These are phyloP conservation scores for Sitobion miscanthi DNA, from an alignment of 1,140 invertebrate species.

Conservation along the genomic window DNA sequence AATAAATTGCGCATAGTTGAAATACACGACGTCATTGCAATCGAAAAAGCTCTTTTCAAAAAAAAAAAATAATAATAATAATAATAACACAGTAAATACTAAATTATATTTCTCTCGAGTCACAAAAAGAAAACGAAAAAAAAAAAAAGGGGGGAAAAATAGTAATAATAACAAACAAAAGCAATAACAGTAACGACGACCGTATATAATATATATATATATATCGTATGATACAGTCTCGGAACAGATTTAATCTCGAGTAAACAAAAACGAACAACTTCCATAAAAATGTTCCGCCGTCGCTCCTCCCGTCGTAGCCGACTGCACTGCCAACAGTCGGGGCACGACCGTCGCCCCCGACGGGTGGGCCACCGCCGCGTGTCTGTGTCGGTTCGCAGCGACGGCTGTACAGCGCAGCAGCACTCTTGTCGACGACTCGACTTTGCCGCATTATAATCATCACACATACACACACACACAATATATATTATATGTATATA, in stretches of 20 bases:
- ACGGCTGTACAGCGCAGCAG: background rate
- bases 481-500: too few species aligned
- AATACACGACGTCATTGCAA: background rate
- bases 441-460: background rate
- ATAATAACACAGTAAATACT: background rate
- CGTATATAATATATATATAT: background rate
- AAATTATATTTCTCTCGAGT: slow-evolving; percentile 30
- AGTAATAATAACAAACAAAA: slow-evolving; percentile 55
- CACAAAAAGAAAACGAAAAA: background rate
- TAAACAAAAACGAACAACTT: slow-evolving; percentile 56
- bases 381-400: slow-evolving; percentile 11
- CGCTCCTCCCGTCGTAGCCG: background rate
- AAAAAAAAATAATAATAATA: background rate
- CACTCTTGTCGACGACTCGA: background rate
- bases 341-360: background rate
- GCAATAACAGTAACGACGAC: slow-evolving; percentile 50
- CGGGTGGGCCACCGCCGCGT: background rate
- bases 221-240: background rate
- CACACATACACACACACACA: background rate
- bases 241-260: slow-evolving; percentile 55
- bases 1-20: background rate
- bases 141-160: background rate
- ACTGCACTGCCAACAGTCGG: background rate
- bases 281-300: slow-evolving; percentile 40
- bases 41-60: slow-evolving; percentile 6